A percentile compares a stretch with the other conserved stretches of the same genome.
phyloP scores from a whole-genome alignment of 1,140 invertebrate genomes.

The Drosophila parabipectinata region DNA sequence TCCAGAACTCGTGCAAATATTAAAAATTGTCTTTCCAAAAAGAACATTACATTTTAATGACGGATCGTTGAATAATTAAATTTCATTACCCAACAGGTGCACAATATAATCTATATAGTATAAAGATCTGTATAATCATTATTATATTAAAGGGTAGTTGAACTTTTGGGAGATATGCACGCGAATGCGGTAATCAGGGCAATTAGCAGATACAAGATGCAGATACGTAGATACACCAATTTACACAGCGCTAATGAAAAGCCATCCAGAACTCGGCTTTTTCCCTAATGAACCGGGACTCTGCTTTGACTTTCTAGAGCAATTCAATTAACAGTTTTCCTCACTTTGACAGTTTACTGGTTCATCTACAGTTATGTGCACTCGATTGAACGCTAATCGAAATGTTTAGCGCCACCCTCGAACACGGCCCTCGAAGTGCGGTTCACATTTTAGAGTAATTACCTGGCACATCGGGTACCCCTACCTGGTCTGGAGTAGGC shows the following conservation, averaged over 20 bases:
- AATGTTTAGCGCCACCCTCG: slow-evolving; percentile 42
- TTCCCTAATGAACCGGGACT: slow-evolving; percentile 49
- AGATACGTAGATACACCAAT: slow-evolving; percentile 48
- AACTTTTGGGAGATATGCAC: slow-evolving; percentile 29
- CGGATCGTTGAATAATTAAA: neutral
- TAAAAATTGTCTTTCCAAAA: slow-evolving; percentile 2
- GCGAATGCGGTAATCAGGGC: slow-evolving; percentile 40
- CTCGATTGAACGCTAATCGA: slow-evolving; percentile 78
- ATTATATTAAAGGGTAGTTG: slow-evolving; percentile 41
- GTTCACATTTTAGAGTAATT: slow-evolving; percentile 45
- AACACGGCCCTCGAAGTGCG: slow-evolving; percentile 8
- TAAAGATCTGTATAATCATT: slow-evolving; percentile 17
- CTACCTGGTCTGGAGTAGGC: neutral
- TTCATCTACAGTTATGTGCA: slow-evolving; percentile 70
- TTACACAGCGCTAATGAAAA: slow-evolving; percentile 64
- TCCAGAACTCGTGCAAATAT: slow-evolving; percentile 10
- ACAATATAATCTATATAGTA: neutral
- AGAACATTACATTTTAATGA: slow-evolving; percentile 22
- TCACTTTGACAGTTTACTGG: slow-evolving; percentile 23
- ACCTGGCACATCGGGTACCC: neutral
- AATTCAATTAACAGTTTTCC: slow-evolving; percentile 70
- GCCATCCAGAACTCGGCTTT: slow-evolving; percentile 23
- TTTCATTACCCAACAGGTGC: neutral
- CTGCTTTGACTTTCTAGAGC: slow-evolving; percentile 45
- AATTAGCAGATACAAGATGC: slow-evolving; percentile 43